These are phyloP conservation scores for Brachyhypopomus occidentalis DNA, from an alignment of 2,113 vertebrate species.

Conservation along the genomic window DNA sequence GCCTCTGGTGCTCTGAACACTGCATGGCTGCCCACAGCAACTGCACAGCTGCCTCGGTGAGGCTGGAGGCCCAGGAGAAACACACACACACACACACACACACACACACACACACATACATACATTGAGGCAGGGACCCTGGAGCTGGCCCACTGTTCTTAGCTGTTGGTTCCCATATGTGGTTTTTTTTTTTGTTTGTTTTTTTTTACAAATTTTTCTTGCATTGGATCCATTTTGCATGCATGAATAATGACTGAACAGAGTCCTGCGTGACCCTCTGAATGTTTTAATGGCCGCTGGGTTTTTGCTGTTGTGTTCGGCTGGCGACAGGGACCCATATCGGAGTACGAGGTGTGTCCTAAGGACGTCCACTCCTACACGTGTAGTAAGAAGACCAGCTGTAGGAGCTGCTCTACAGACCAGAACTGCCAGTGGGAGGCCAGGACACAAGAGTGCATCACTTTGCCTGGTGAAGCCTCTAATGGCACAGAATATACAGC, in stretches of 20 bases:
- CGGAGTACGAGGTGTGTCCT: constrained; percentile 81
- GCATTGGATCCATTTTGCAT: not conserved
- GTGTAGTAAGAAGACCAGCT: constrained; percentile 97
- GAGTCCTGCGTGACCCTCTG: not conserved
- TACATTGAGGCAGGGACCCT: not conserved
- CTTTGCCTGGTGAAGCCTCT: constrained; percentile 82
- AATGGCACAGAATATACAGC: not conserved
- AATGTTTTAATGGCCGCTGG: not conserved
- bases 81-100: not conserved
- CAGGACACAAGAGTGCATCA: constrained; percentile 93
- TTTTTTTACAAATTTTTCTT: not conserved
- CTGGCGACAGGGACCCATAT: constrained; percentile 77
- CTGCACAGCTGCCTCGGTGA: constrained; percentile 87
- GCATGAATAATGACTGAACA: no score
- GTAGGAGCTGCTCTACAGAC: constrained; percentile 94
- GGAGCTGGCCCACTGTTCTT: not conserved
- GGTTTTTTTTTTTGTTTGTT: not conserved
- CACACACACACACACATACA: not conserved
- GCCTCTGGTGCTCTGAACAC: constrained; percentile 90
- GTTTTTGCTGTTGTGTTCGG: not conserved
- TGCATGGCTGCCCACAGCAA: constrained; percentile 86
- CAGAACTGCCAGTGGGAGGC: constrained; percentile 98
- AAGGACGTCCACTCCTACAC: constrained; percentile 91
- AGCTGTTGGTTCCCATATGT: not conserved
- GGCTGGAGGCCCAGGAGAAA: not conserved